Evolutionary conservation across 53 echinoderm and acorn worm species (phyloP).

Genomic region (Apostichopus leukothele): DNA sequence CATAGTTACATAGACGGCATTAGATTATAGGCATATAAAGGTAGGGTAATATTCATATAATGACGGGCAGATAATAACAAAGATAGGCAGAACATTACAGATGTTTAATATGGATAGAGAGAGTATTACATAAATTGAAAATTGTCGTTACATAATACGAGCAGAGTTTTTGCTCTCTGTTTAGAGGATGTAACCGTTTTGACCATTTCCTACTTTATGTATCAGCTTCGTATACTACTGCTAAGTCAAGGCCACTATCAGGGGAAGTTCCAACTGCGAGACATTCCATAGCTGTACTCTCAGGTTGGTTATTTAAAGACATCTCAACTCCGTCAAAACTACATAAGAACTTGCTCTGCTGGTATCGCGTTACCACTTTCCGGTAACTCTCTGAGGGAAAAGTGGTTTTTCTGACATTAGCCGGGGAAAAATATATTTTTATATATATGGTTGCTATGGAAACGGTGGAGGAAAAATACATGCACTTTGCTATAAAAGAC

Average conservation of each 20-base stretch:
- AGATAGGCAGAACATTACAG: too few relatives aligned
- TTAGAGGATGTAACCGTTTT: too few relatives aligned
- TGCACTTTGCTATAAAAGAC: too few relatives aligned
- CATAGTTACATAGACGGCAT: too few relatives aligned
- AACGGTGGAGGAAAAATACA: not conserved
- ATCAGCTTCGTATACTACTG: not conserved
- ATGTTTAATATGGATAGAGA: too few relatives aligned
- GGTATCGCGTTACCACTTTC: not conserved
- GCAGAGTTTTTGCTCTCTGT: too few relatives aligned
- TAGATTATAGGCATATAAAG: too few relatives aligned
- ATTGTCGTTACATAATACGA: too few relatives aligned
- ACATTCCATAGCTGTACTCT: not conserved
- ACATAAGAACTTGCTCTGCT: not conserved
- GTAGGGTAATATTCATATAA: too few relatives aligned
- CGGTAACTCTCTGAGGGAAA: not conserved
- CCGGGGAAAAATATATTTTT: not conserved
- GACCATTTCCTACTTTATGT: not conserved
- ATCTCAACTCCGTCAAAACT: not conserved
- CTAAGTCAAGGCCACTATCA: conserved; percentile 6
- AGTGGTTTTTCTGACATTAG: not conserved
- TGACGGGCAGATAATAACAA: too few relatives aligned
- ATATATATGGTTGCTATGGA: not conserved
- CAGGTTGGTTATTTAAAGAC: not conserved
- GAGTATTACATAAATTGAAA: too few relatives aligned
- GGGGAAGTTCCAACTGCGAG: not conserved